These are phyloP conservation scores for Diarsia rubi DNA, from an alignment of 2,888 invertebrate genomes.

Conservation along the genomic window DNA sequence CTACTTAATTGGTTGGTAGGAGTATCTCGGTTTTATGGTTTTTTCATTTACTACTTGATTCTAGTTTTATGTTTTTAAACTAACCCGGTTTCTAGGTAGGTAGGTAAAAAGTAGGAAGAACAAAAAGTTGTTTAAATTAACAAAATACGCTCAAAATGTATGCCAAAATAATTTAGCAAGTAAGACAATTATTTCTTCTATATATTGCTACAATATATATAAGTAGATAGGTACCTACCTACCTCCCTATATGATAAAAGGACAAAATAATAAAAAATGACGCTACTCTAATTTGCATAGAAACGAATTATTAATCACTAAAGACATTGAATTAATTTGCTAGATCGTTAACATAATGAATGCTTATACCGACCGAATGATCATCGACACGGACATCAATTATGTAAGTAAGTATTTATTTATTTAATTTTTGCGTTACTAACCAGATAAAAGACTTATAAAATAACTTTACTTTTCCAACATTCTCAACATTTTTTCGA, in stretches of 20 bases:
- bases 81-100: not conserved
- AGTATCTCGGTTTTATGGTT: slow-evolving; percentile 36
- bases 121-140: not conserved
- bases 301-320: slow-evolving; percentile 32
- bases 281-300: slow-evolving; percentile 37
- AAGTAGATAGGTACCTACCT: slow-evolving; percentile 7
- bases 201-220: not conserved
- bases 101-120: not conserved
- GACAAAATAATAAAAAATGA: slow-evolving; percentile 17
- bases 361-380: not conserved
- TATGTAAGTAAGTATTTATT: slow-evolving; percentile 15
- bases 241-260: slow-evolving; percentile 13
- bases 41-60: slow-evolving; percentile 23
- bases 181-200: not conserved
- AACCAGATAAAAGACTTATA: not conserved
- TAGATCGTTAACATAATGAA: slow-evolving; percentile 31
- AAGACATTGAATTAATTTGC: slow-evolving; percentile 36
- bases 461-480: not conserved
- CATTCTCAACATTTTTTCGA: not conserved
- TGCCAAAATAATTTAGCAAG: not conserved
- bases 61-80: slow-evolving; percentile 11
- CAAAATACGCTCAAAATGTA: not conserved
- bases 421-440: slow-evolving; percentile 11
- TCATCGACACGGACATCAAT: slow-evolving; percentile 6
- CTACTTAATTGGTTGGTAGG: slow-evolving; percentile 5